Evolutionary conservation across 1,140 invertebrate genomes (phyloP), one percentile per base, ranked within the genome.

Genomic region (Hylaeus volcanicus): DNA sequence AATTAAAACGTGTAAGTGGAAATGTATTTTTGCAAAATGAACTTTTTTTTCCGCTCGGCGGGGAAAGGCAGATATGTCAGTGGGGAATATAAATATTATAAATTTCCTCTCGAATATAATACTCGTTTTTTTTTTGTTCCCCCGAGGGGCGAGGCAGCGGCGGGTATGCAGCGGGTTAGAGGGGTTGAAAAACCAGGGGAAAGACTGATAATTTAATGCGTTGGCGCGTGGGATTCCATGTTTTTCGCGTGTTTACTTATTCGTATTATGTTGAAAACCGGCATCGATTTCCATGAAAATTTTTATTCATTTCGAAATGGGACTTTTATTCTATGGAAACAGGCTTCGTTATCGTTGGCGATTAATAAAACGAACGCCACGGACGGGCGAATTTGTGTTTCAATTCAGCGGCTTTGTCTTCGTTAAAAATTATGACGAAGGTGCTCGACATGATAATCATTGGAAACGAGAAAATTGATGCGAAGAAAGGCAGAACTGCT

Each of bases 241-340:
- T 43, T 26, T 37, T 26, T 41, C 56, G 48, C 26, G 39, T 79
- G 77, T 79, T 79, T 79, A 65, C 71, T 51, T 74, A 79, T 79
- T 26, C 61, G 77, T 66, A 79, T 79, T 79, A 79, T 74, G 77
- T 65, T 56, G 61, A 79, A 79, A 74, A 79, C 53, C 77, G 14
- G 77, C 77, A 79, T 79, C 43, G 77, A 79, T 79, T 79, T 74
- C 53, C 71, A 65, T 74, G 41, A 53, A 65, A 79, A 74, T 79
- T 79, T 79, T 74, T 74, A 79, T 79, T 79, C 71, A 79, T 74
- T 74, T 79, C 71, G 41, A 66, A 74, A 79, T 58, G 77, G 77
- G 26, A 79, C 77, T 74, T 79, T 74, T 79, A 74, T 79, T 65
- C 55, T 41, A 45, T 2, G 70, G 43, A 26, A 51, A 2, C 60